Conservation (phyloP, 2,888 invertebrate genomes). For the Cheilosia scutellata region DNA sequence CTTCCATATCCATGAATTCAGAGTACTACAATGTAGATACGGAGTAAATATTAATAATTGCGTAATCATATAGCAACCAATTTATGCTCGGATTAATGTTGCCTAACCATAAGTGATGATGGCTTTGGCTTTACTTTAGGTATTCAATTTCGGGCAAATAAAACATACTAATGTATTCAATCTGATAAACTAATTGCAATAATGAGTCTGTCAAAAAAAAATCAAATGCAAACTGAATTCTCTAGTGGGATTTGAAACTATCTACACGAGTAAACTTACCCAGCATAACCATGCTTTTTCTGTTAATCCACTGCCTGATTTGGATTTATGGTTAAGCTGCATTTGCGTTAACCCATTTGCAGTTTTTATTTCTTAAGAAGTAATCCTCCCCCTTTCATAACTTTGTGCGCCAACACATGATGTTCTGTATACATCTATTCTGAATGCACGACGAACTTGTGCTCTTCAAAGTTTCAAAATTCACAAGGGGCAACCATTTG, state of each 20-base stretch:
- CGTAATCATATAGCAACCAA: not conserved
- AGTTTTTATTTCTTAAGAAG: not conserved
- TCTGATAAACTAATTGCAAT: too few species aligned
- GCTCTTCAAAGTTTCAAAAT: conserved; percentile 17
- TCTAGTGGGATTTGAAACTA: too few species aligned
- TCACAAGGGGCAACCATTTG: conserved; percentile 23
- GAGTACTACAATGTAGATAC: too few species aligned
- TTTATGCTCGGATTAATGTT: not conserved
- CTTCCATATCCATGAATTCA: too few species aligned
- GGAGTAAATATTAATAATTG: not conserved
- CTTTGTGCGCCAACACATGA: not conserved
- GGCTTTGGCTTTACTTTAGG: not conserved
- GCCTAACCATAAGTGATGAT: not conserved
- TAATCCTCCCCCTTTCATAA: not conserved
- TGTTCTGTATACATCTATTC: not conserved
- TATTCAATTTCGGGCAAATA: too few species aligned
- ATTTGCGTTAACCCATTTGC: not conserved
- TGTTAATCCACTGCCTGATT: too few species aligned
- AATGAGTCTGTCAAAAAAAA: too few species aligned
- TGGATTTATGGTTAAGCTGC: not conserved
- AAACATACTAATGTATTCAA: too few species aligned
- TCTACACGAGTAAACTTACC: too few species aligned
- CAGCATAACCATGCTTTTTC: too few species aligned
- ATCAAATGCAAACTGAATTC: too few species aligned
- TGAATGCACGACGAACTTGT: not conserved